Percentiles rank a stretch among this genome's conserved stretches.
Evolutionary conservation across 2,888 invertebrate species (phyloP).

Genomic region (Rhamnusium bicolor): DNA sequence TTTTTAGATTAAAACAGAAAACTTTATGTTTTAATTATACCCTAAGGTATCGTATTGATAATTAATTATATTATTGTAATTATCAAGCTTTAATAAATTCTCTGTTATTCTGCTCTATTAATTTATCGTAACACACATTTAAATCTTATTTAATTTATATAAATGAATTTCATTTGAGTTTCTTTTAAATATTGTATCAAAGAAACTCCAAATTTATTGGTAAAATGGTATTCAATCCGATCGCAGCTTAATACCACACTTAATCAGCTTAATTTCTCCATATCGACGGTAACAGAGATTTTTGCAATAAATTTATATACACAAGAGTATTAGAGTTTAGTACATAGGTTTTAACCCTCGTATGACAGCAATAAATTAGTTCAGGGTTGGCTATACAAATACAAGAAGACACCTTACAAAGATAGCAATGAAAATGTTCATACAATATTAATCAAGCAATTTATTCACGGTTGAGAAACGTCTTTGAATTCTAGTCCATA

Average conservation of each 20-base stretch:
- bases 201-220: not conserved
- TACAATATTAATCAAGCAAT: conserved; percentile 14
- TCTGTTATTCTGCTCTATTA: no score
- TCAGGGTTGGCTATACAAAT: not conserved
- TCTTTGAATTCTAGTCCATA: conserved; percentile 4
- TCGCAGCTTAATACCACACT: not conserved
- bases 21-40: no score
- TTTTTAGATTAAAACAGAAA: no score
- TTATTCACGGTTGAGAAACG: not conserved
- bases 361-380: not conserved
- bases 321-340: not conserved
- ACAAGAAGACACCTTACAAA: not conserved
- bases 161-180: no score
- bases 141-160: no score
- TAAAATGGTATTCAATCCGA: not conserved
- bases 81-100: no score
- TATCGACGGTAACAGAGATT: not conserved
- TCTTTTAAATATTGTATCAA: not conserved
- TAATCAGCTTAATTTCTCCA: not conserved
- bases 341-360: not conserved
- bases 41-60: no score
- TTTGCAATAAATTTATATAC: not conserved
- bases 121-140: no score
- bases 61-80: no score
- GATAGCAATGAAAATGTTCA: not conserved